Percentiles rank a stretch among this genome's conserved stretches.
Evolutionary conservation across 2,888 invertebrate genomes (phyloP).

Genomic region (Diloba caeruleocephala): DNA sequence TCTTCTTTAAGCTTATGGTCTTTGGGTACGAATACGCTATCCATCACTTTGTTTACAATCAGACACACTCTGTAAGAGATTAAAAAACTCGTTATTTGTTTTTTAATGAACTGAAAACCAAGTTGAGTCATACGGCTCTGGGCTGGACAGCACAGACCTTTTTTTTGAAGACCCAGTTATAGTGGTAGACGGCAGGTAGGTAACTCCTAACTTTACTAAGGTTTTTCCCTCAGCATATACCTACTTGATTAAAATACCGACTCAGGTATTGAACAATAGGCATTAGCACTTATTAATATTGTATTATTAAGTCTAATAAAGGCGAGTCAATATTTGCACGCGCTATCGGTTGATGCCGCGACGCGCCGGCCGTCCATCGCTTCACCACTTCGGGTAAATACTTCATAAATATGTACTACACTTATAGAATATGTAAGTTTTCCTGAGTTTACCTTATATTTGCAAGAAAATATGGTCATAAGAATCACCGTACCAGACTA

Average conservation of each 20-base stretch:
- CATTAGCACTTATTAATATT: constrained; percentile 27
- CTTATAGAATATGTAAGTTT: background rate
- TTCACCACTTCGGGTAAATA: background rate
- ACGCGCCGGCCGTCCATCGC: background rate
- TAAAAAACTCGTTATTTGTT: too few species aligned
- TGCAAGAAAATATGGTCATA: constrained; percentile 6
- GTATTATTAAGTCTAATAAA: constrained; percentile 18
- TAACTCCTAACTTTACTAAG: too few species aligned
- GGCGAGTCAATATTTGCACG: constrained; percentile 50
- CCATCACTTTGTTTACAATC: too few species aligned
- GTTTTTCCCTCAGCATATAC: constrained; percentile 19
- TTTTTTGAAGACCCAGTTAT: too few species aligned
- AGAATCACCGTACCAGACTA: constrained; percentile 2
- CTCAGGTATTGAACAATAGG: constrained; percentile 24
- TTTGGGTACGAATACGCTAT: too few species aligned
- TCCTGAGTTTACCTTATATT: too few species aligned
- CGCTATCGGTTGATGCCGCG: constrained; percentile 52
- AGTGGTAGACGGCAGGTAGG: too few species aligned
- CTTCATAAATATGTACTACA: constrained; percentile 32
- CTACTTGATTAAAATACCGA: constrained; percentile 25
- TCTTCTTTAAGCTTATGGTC: too few species aligned
- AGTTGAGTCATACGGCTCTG: too few species aligned
- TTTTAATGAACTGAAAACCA: too few species aligned
- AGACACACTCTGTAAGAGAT: too few species aligned
- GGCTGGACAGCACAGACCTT: too few species aligned